Evolutionary conservation across 1,140 invertebrate species (phyloP), one percentile per base, ranked within the genome.

Genomic region (Drosophila sucinea): DNA sequence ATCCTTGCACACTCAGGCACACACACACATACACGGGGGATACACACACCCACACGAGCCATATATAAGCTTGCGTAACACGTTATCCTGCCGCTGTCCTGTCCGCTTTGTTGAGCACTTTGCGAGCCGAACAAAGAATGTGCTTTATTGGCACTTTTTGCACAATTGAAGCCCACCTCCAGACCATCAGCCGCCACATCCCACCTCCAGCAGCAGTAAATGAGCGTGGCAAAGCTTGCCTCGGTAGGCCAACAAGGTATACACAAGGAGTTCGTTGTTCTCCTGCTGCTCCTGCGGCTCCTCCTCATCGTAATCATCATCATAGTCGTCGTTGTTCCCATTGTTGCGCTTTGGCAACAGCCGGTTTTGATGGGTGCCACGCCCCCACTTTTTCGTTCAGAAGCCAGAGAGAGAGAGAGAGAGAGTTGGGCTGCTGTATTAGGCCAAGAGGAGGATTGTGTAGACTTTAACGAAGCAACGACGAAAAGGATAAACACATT

Each of bases 101-200:
- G 76, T 40, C 61, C 65, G 84, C 84, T 89, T 87, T 89, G 84
- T 84, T 84, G 80, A 87, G 84, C 84, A 87, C 84, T 87, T 87
- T 87, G 80, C 79, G 65, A 86, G 80, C 83, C 70, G 84, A 89
- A 89, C 84, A 89, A 89, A 89, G 84, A 89, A 89, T 89, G 77
- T 89, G 84, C 84, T 87, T 87, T 87, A 87, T 87, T 89, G 84
- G 84, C 84, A 87, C 84, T 87, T 87, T 86, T 87, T 87, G 70
- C 84, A 87, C 84, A 87, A 87, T 87, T 87, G 84, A 38, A 55
- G 44, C 44, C 44, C 44, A 51, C 44, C 44, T 51, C 44, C 35
- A 38, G 8, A 10, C 27, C 44, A 51, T 38, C 35, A 11, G 11
- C 35, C 35, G 25, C 44, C 44, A 27, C 63, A 33, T n/a, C 33